Percentiles rank a stretch among this genome's conserved stretches.
Conservation (phyloP, 2,113 vertebrate genomes). For the Nothoprocta perdicaria region DNA sequence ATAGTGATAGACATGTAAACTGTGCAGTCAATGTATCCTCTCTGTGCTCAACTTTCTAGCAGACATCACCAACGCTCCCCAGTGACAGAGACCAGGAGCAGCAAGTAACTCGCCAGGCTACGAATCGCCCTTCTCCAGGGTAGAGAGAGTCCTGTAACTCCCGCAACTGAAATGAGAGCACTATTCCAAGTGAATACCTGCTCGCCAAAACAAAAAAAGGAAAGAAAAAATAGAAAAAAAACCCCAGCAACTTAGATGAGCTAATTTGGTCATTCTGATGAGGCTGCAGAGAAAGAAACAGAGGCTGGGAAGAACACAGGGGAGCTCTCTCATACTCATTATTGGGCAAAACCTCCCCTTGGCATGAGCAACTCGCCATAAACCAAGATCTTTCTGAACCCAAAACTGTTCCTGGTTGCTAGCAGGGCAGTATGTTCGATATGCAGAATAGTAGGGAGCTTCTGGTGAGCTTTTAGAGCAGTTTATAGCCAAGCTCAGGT, state of each 20-base stretch:
- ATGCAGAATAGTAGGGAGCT: not conserved
- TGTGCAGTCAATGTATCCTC: no score
- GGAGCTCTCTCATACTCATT: not conserved
- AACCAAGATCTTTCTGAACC: not conserved
- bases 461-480: not conserved
- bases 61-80: not conserved
- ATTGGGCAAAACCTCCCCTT: not conserved
- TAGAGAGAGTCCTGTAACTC: not conserved
- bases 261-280: not conserved
- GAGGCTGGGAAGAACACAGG: not conserved
- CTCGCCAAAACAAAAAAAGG: no score
- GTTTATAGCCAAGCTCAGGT: conserved; percentile 16
- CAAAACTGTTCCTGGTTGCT: not conserved
- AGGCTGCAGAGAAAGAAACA: not conserved
- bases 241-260: not conserved
- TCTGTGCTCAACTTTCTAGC: not conserved
- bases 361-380: not conserved
- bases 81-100: not conserved
- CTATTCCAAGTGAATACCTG: not conserved
- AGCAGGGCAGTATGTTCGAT: not conserved
- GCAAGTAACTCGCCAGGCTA: not conserved
- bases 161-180: not conserved
- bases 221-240: no score
- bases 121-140: not conserved
- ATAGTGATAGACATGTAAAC: not conserved